These are phyloP conservation scores for Scleropages formosus DNA, from an alignment of 2,797 vertebrate species.

Conservation along the genomic window DNA sequence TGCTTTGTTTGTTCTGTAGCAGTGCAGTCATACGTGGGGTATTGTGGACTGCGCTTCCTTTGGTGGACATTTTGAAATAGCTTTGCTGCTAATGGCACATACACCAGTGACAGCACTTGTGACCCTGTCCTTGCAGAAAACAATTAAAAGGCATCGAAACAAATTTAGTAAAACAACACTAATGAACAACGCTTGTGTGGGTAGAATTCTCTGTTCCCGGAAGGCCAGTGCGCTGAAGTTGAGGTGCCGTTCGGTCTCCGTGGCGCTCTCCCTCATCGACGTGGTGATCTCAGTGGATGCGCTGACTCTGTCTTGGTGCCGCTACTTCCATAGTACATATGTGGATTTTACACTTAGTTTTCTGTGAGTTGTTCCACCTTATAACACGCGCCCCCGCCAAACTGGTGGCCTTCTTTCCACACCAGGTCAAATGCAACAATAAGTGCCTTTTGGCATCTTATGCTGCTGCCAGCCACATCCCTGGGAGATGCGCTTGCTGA, in stretches of 20 bases:
- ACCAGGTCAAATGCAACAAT: background rate
- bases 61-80: background rate
- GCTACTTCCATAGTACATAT: background rate
- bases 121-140: background rate
- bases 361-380: background rate
- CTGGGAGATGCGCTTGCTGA: too few relatives aligned
- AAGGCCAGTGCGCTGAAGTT: background rate
- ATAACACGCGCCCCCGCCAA: background rate
- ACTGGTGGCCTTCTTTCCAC: background rate
- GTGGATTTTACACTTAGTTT: background rate
- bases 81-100: background rate
- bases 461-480: too few relatives aligned
- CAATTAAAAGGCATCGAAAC: conserved; percentile 25
- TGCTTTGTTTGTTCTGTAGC: conserved; percentile 27
- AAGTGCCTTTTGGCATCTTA: background rate
- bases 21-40: conserved; percentile 20
- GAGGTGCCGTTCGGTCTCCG: conserved; percentile 21
- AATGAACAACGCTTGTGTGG: conserved; percentile 38
- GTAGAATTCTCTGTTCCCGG: conserved; percentile 31
- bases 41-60: background rate
- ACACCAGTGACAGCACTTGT: background rate
- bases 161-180: conserved; percentile 22
- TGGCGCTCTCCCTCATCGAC: conserved; percentile 27
- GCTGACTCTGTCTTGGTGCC: background rate
- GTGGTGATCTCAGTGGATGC: background rate